A percentile compares a stretch with the other conserved stretches of the same genome.
Evolutionary conservation across 2,113 vertebrate genomes (phyloP).

Genomic region (Colaptes auratus): DNA sequence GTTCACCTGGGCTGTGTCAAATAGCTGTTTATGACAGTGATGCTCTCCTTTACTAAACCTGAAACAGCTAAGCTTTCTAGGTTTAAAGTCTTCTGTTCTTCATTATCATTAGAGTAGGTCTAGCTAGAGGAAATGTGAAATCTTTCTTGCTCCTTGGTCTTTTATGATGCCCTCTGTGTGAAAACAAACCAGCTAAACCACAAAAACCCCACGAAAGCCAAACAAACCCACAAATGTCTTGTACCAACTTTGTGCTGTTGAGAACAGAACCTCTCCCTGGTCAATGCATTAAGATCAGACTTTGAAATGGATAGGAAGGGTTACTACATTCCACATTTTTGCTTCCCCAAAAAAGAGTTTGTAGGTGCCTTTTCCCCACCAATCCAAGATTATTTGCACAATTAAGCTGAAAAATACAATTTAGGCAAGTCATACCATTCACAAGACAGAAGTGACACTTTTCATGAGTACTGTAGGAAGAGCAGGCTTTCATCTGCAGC

Average conservation of each 20-base stretch:
- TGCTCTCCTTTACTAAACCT: neutral
- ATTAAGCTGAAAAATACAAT: neutral
- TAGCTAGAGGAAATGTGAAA: neutral
- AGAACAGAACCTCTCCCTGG: neutral
- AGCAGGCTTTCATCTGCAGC: conserved; percentile 18
- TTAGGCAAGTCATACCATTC: neutral
- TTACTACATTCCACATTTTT: neutral
- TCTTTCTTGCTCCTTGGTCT: neutral
- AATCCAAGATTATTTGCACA: neutral
- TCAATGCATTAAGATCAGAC: neutral
- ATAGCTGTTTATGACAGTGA: neutral
- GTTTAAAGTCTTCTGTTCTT: conserved; percentile 3
- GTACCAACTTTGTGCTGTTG: neutral
- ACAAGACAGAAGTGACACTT: neutral
- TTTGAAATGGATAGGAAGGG: neutral
- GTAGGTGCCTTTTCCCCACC: neutral
- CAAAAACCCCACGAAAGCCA: no score
- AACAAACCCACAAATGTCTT: neutral
- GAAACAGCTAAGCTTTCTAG: neutral
- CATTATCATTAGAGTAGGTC: neutral
- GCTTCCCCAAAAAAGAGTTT: neutral
- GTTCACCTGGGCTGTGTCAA: neutral
- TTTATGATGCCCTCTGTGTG: neutral
- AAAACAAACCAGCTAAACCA: no score
- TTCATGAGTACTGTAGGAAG: neutral